Evolutionary conservation across 1,140 invertebrate genomes (phyloP), one percentile per base, ranked within the genome.

Genomic region (Drosophila aff.): DNA sequence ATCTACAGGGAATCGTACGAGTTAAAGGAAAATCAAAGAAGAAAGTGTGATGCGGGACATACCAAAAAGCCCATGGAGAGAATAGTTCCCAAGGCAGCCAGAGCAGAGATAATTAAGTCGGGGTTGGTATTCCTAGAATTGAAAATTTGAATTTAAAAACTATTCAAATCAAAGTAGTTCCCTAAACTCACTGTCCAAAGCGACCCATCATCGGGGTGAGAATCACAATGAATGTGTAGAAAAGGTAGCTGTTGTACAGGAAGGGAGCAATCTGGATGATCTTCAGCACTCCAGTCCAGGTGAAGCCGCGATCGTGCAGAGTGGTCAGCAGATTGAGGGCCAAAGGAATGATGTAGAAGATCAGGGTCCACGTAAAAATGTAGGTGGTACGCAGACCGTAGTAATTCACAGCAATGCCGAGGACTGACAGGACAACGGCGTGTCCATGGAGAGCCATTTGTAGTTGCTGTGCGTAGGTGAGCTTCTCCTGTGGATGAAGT

Each of bases 131-230:
- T 81, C 7, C 93, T 75, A n/a, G 5, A 44, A 31, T 15, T 1
- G 1, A 3, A 31, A 38, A 33, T 0, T 26, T 0, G 0, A 4
- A 23, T 61, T 61, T 7, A 61, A 0, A 49, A 61, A 36, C 4
- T 16, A n/a, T 26, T 36, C 0, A 9, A 13, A 23, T 13, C 23
- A 3, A 38, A 23, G 18, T 0, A 13, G 0, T 1, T 2, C 75
- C 73, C 16, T 53, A 53, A 9, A 69, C 68, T 57, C 68, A 72
- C 68, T 50, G 15, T 7, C 96, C 96, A 21, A 94, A 92, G 15
- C 96, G 86, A 33, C 95, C 96, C 91, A 95, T 95, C 53, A 96
- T 94, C 7, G 96, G 95, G 11, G 95, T 94, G 71, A 96, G 94
- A 36, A 95, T 86, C 28, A 96, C 93, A 77, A 97, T 96, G 59